Conservation (phyloP, 30 jellyfish, hydroid and myxozoan genomes). For the Hydra vulgaris region DNA sequence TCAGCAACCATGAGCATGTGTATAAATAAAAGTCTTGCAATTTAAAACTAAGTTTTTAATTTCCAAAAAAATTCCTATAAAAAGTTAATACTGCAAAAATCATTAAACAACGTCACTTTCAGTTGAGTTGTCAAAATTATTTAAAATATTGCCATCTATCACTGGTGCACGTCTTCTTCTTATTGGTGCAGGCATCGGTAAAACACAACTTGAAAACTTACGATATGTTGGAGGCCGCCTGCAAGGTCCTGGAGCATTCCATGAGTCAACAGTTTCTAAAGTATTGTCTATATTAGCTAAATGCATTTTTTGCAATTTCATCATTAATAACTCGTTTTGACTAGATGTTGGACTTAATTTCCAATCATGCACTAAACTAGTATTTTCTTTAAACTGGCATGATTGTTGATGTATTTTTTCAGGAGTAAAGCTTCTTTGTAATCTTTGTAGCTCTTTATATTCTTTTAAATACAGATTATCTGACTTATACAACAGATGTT, state of each 20-base stretch:
- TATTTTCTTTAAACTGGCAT: slow-evolving; percentile 31
- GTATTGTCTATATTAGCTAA: slow-evolving; percentile 7
- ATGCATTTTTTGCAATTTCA: slow-evolving; percentile 32
- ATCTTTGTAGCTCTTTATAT: slow-evolving; percentile 62
- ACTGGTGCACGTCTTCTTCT: slow-evolving; percentile 27
- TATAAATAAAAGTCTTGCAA: neutral
- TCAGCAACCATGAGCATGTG: neutral
- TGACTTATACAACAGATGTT: slow-evolving; percentile 68
- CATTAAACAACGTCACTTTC: neutral
- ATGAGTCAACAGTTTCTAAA: neutral
- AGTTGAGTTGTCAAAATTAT: slow-evolving; percentile 16
- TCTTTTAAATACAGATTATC: slow-evolving; percentile 57
- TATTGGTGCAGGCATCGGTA: slow-evolving; percentile 32
- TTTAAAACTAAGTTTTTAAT: neutral
- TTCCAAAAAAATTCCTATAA: neutral
- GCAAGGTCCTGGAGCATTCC: slow-evolving; percentile 28
- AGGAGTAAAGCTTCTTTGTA: slow-evolving; percentile 78
- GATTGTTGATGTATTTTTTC: slow-evolving; percentile 56
- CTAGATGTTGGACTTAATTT: slow-evolving; percentile 27
- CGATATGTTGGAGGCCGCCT: slow-evolving; percentile 30
- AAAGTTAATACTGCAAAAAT: neutral
- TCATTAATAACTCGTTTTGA: slow-evolving; percentile 25
- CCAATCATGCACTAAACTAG: slow-evolving; percentile 5
- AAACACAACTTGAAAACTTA: slow-evolving; percentile 19
- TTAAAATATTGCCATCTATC: slow-evolving; percentile 15